Base-by-base conservation (phyloP, 2,113 vertebrate genomes). In the Myiozetetes cayanensis region DNA sequence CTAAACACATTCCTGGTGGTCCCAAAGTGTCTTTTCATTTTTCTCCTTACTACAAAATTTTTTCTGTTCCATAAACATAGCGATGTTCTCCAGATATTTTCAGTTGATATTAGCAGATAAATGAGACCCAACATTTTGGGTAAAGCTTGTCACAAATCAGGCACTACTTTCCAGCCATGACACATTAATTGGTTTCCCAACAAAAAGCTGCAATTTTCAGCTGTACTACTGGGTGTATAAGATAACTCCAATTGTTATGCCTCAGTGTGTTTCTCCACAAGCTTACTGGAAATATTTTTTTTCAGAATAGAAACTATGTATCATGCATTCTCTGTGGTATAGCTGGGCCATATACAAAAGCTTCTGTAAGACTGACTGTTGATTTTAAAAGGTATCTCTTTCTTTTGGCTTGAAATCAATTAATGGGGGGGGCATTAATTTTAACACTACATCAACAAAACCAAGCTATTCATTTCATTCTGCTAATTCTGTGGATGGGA, bases 361-460 rank as follows among this genome's bases (percentile, higher is more conserved):
- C 39, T 79, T 77, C 4, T 37, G 30, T 85, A 94, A 76, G 39
- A 43, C 33, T 78, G 14, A 56, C 39, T 66, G 33, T 30, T 95
- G 66, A 79, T 97, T 96, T 95, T 88, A 75, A 96, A 96, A 78
- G 17, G 14, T 55, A 84, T 59, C 25, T 31, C 55, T 27, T 76
- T 79, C 31, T 79, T 85, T 62, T 30, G 21, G 12, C 16, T 80
- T 89, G 19, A 89, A 84, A 94, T 58, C 28, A 85, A 82, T 46
- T 46, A 49, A 61, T 44, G 30, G 14, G 25, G n/a, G 22, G 3
- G 33, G 28, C 47, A n/a, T 28, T 37, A 6, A 18, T 84, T 86
- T 70, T 76, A 73, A 25, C 44, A 56, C 14, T 88, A 1, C 50
- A 61, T 46, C 44, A 86, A 59, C 9, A 35, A 27, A 86, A 50